Percentiles rank a stretch among this genome's conserved stretches.
Conservation (phyloP, 2,113 vertebrate genomes). For the Eulemur rufifrons region DNA sequence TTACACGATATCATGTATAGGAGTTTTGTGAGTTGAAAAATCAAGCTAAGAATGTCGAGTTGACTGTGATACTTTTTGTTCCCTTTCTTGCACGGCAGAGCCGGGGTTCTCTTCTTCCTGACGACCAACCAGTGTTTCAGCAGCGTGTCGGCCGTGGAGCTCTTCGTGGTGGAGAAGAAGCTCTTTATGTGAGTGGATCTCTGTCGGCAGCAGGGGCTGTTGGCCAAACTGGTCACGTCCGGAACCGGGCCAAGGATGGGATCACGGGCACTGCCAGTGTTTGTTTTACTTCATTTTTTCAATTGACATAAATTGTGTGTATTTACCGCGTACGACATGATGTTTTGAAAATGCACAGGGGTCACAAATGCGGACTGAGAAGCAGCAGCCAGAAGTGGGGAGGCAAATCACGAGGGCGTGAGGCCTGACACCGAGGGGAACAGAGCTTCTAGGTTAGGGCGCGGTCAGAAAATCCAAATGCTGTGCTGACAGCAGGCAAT, state of each 20-base stretch:
- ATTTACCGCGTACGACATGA: background rate
- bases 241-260: background rate
- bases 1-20: background rate
- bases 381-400: background rate
- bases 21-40: background rate
- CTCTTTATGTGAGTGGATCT: constrained; percentile 92
- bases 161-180: constrained; percentile 94
- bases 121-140: constrained; percentile 95
- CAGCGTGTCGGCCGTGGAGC: constrained; percentile 91
- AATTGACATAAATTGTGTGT: background rate
- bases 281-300: background rate
- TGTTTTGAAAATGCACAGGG: background rate
- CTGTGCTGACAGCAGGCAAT: background rate
- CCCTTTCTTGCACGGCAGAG: constrained; percentile 78
- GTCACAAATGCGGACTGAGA: background rate
- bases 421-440: background rate
- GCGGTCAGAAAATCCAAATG: background rate
- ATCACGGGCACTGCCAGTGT: background rate
- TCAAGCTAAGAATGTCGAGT: background rate
- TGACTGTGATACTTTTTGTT: background rate
- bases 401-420: background rate
- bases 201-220: background rate
- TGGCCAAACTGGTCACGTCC: background rate
- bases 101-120: constrained; percentile 94
- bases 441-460: background rate